These are phyloP conservation scores for Laothoe populi DNA, from an alignment of 2,888 invertebrate species.

Conservation along the genomic window DNA sequence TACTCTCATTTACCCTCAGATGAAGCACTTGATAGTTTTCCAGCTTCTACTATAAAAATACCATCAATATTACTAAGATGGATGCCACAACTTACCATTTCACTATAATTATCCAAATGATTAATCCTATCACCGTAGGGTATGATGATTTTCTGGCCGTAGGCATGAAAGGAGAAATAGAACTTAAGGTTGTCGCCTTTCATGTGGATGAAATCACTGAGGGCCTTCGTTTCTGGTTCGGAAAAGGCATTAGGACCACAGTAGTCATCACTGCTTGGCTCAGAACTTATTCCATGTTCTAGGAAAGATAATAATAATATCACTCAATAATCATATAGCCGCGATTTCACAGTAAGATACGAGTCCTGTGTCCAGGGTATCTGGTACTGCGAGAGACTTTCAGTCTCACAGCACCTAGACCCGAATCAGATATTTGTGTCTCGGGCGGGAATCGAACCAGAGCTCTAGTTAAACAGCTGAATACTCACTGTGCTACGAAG, in stretches of 20 bases:
- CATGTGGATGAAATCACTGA: constrained; percentile 49
- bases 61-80: too few relatives aligned
- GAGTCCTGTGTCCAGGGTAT: too few relatives aligned
- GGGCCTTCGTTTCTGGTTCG: constrained; percentile 62
- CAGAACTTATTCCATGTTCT: constrained; percentile 53
- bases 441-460: too few relatives aligned
- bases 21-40: too few relatives aligned
- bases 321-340: too few relatives aligned
- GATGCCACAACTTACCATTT: constrained; percentile 56
- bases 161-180: constrained; percentile 87
- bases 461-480: too few relatives aligned
- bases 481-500: too few relatives aligned
- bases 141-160: constrained; percentile 85
- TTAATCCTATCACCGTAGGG: constrained; percentile 81
- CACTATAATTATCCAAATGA: constrained; percentile 73
- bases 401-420: too few relatives aligned
- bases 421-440: background rate
- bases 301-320: constrained; percentile 37
- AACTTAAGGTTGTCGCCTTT: constrained; percentile 65
- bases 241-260: constrained; percentile 64
- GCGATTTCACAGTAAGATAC: too few relatives aligned
- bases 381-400: background rate
- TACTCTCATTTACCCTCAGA: background rate
- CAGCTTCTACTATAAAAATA: too few relatives aligned
- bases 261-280: constrained; percentile 50